A percentile compares a stretch with the other conserved stretches of the same genome.
Evolutionary conservation across 2,888 invertebrate genomes (phyloP).

Genomic region (Helicoverpa assulta): DNA sequence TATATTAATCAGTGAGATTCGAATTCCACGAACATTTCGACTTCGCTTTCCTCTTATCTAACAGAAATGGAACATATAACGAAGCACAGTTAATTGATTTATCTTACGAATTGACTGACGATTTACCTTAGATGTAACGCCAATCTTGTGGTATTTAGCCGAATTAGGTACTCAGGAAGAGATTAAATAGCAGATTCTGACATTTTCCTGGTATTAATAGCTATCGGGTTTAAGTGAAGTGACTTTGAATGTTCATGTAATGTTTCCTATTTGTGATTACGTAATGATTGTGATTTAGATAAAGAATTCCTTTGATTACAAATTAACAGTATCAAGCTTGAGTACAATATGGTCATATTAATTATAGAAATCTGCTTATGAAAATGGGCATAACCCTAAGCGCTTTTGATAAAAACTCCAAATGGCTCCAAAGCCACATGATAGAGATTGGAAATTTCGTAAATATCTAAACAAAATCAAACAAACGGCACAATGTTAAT

Average conservation of each 20-base stretch:
- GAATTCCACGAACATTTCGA: slow-evolving; percentile 11
- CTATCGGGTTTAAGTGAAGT: slow-evolving; percentile 23
- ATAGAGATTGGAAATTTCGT: slow-evolving; percentile 57
- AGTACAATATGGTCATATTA: not conserved
- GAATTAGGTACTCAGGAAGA: slow-evolving; percentile 37
- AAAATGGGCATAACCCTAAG: slow-evolving; percentile 26
- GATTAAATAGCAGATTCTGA: slow-evolving; percentile 45
- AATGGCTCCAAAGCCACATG: slow-evolving; percentile 44
- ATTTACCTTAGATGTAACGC: slow-evolving; percentile 15
- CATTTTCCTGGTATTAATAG: slow-evolving; percentile 34
- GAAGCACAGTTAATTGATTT: slow-evolving; percentile 20
- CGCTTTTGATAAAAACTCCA: slow-evolving; percentile 27
- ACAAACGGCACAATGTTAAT: slow-evolving; percentile 56
- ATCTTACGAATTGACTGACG: slow-evolving; percentile 25
- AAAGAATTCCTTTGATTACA: not conserved
- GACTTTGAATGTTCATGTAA: slow-evolving; percentile 10
- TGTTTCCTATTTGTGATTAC: slow-evolving; percentile 30
- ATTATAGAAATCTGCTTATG: not conserved
- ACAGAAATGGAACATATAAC: slow-evolving; percentile 20
- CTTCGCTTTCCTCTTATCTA: slow-evolving; percentile 6
- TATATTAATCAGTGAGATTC: slow-evolving; percentile 4
- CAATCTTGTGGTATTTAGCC: slow-evolving; percentile 32
- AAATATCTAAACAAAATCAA: slow-evolving; percentile 58
- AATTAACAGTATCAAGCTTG: too few relatives aligned
- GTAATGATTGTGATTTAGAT: not conserved